Conservation (phyloP, 2,888 invertebrate species). For the Eupithecia tripunctaria region DNA sequence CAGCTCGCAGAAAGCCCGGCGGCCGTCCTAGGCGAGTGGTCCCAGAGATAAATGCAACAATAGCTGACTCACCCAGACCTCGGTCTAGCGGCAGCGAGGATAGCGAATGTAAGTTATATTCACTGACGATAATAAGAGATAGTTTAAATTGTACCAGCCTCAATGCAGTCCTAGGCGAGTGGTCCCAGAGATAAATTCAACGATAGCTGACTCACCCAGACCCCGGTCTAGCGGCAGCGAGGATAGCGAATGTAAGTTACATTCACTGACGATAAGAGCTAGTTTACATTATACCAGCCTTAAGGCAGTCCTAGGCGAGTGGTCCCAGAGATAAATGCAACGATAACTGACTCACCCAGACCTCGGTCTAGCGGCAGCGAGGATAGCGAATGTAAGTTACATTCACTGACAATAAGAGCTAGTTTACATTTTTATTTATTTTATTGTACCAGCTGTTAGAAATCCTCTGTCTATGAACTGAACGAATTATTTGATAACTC, state of each 20-base stretch:
- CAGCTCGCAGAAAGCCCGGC: constrained; percentile 90
- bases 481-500: no score
- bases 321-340: constrained; percentile 72
- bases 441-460: not conserved
- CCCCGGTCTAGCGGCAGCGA: constrained; percentile 85
- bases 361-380: constrained; percentile 85
- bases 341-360: constrained; percentile 70
- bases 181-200: constrained; percentile 72
- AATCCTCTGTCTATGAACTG: not conserved
- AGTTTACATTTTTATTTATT: no score
- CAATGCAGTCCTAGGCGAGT: constrained; percentile 85
- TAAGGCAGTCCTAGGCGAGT: constrained; percentile 85
- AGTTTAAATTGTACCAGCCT: no score
- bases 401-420: no score
- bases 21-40: constrained; percentile 85
- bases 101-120: constrained; percentile 79
- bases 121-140: no score
- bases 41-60: constrained; percentile 70
- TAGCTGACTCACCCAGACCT: constrained; percentile 73
- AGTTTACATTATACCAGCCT: no score
- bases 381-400: constrained; percentile 84
- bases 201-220: constrained; percentile 70
- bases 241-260: constrained; percentile 84
- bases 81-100: constrained; percentile 86
- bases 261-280: no score